Base-by-base conservation (phyloP, 1,140 invertebrate species). In the Lepidurus arcticus region DNA sequence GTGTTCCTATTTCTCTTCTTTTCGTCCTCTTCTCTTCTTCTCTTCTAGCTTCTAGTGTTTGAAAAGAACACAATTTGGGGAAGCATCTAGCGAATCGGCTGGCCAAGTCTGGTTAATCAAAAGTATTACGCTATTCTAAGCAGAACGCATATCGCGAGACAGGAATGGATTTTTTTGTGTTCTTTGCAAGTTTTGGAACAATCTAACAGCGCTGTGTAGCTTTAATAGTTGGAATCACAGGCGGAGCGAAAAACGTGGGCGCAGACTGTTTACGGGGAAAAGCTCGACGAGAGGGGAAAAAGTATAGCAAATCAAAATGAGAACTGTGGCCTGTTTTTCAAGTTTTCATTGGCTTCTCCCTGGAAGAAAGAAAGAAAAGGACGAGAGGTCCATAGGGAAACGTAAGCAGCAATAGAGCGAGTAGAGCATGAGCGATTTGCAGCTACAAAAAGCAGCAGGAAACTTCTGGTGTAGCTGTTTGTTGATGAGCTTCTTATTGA, bases 361-460 rank as follows among this genome's bases (percentile, higher is more conserved):
- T 1, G 53, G 13, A 65, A 65, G 16, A 65, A n/a, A 65, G 9
- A 65, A 0, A 65, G 16, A 65, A 21, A 65, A 65, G 53, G n/a
- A 65, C n/a, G 53, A 65, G 21, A 65, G 53, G 53, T 65, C 53
- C 53, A 65, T 21, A n/a, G 53, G 53, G 53, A 65, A 65, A 65
- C 16, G 53, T 21, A 16, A 7, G 13, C 16, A 65, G 53, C 53
- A 65, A 65, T 65, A 65, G 53, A 65, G 53, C 53, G 53, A 65
- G 53, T 65, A 65, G 53, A 65, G 53, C 53, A n/a, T 65, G 53
- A 65, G 53, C 53, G 53, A 65, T 65, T 65, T 65, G 53, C 53
- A 65, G 53, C 53, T 65, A 65, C n/a, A 65, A 65, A 65, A 65
- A 65, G 3, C 53, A 65, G 53, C 53, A n/a, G 53, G 53, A 16